A percentile compares a stretch with the other conserved stretches of the same genome.
Conservation (phyloP, 2,797 vertebrate species). For the Linurgus olivaceus region DNA sequence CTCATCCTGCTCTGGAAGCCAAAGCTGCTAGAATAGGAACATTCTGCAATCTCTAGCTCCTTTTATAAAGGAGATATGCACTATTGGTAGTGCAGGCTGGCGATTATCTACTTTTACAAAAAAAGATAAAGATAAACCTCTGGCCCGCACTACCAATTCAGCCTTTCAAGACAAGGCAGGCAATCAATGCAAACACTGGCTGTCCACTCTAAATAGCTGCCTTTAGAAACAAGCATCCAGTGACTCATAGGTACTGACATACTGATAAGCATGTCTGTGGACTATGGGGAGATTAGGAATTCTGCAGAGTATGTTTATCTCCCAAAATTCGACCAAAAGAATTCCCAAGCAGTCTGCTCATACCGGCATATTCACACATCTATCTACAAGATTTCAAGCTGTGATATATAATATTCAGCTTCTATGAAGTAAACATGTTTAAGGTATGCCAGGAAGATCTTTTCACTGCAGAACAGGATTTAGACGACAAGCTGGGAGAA, state of each 20-base stretch:
- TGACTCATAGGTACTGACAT: not conserved
- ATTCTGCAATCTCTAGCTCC: not conserved
- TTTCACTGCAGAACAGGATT: not conserved
- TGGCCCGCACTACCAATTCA: not conserved
- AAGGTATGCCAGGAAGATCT: not conserved
- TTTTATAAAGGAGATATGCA: not conserved
- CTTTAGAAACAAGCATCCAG: not conserved
- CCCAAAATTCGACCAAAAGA: not conserved
- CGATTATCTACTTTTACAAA: not conserved
- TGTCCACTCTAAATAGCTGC: not conserved
- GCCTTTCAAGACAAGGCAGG: not conserved
- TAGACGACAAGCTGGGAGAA: not conserved
- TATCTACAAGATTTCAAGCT: not conserved
- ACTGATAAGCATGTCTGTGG: not conserved
- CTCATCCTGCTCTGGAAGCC: not conserved
- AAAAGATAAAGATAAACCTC: not conserved
- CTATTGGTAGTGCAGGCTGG: not conserved
- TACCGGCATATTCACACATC: not conserved
- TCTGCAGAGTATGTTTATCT: not conserved
- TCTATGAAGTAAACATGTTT: not conserved
- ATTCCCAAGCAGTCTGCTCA: not conserved
- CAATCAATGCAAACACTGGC: not conserved
- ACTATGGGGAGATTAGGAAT: not conserved
- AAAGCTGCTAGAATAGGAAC: not conserved
- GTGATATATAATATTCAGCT: not conserved